phyloP scores from a whole-genome alignment of 2,113 vertebrate species.

The Cettia cetti region DNA sequence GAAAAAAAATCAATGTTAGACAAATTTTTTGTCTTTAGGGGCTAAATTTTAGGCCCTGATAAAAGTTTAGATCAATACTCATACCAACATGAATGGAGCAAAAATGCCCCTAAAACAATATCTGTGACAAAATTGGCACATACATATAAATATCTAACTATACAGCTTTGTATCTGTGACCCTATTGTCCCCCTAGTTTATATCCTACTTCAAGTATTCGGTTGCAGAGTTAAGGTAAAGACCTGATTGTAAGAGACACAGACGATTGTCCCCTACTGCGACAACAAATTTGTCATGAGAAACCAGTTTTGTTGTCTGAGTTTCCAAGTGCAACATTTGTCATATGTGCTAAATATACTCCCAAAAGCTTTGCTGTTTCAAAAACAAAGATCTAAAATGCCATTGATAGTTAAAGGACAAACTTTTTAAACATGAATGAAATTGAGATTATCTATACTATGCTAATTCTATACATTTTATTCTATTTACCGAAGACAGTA shows the following conservation, averaged over 20 bases:
- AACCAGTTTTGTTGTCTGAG: conserved; percentile 65
- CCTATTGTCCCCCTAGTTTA: conserved; percentile 66
- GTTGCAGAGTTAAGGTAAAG: conserved; percentile 74
- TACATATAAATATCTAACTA: conserved; percentile 74
- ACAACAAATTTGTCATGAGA: conserved; percentile 61
- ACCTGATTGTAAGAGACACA: conserved; percentile 72
- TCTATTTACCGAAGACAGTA: conserved; percentile 65
- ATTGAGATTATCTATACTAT: conserved; percentile 60
- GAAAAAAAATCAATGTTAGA: conserved; percentile 27
- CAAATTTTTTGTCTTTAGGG: conserved; percentile 49
- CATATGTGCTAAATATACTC: conserved; percentile 69
- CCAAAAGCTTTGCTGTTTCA: conserved; percentile 65
- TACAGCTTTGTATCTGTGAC: conserved; percentile 66
- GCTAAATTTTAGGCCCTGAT: conserved; percentile 37
- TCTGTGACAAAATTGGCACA: conserved; percentile 82
- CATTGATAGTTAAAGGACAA: conserved; percentile 73
- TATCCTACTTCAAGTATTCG: conserved; percentile 83
- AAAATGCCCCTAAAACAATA: conserved; percentile 71
- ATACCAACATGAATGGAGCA: conserved; percentile 64
- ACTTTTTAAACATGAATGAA: conserved; percentile 72
- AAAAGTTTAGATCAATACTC: conserved; percentile 61
- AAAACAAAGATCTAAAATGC: conserved; percentile 61
- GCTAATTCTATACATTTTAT: conserved; percentile 56
- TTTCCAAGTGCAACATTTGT: conserved; percentile 73
- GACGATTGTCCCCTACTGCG: conserved; percentile 42